A percentile compares a stretch with the other conserved stretches of the same genome.
These are phyloP conservation scores for Drosophila insularis DNA, from an alignment of 1,140 invertebrate species.

Conservation along the genomic window DNA sequence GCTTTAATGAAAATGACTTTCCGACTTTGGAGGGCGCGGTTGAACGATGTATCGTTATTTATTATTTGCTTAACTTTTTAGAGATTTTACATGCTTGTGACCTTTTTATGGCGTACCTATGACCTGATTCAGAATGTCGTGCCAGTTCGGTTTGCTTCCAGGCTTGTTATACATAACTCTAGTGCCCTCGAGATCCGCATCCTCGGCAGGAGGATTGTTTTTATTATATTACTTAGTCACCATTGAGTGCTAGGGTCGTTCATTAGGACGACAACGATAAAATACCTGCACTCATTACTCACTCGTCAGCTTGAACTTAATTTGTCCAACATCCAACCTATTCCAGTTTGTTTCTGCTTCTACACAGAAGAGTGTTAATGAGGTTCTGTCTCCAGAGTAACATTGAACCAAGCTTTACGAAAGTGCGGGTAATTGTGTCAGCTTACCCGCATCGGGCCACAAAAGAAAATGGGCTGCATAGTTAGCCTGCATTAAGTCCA, in stretches of 20 bases:
- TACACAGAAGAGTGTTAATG: conserved; percentile 54
- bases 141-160: not conserved
- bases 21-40: conserved; percentile 30
- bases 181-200: not conserved
- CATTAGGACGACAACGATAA: conserved; percentile 34
- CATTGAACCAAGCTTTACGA: conserved; percentile 20
- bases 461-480: conserved; percentile 23
- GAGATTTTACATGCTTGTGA: conserved; percentile 10
- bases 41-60: not conserved
- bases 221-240: conserved; percentile 34
- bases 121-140: conserved; percentile 1
- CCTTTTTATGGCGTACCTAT: conserved; percentile 17
- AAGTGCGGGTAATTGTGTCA: conserved; percentile 59
- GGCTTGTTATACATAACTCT: no score
- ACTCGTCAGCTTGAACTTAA: conserved; percentile 37
- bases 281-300: conserved; percentile 11
- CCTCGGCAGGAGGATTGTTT: conserved; percentile 9
- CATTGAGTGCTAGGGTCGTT: conserved; percentile 25
- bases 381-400: conserved; percentile 50
- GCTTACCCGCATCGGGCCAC: conserved; percentile 47
- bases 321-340: conserved; percentile 22
- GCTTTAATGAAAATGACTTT: conserved; percentile 50
- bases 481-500: conserved; percentile 18
- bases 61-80: not conserved
- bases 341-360: not conserved